phyloP scores from a whole-genome alignment of 2,797 vertebrate genomes.

The Crax fasciolata region DNA sequence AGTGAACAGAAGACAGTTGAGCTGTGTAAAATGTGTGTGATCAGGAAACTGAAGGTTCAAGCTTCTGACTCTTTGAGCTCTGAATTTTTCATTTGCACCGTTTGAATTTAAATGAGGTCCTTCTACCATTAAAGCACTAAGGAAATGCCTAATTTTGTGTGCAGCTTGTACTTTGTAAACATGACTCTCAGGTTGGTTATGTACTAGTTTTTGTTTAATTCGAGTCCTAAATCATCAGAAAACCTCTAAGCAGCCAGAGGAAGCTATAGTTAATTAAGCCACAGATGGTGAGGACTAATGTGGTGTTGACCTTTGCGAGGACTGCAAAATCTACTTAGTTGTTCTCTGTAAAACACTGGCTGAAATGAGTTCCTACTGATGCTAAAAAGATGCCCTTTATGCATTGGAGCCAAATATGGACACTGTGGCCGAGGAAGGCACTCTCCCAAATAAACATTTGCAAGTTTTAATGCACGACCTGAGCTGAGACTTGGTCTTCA shows the following conservation, averaged over 20 bases:
- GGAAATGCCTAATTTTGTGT: not conserved
- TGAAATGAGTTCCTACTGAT: conserved; percentile 66
- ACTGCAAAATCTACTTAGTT: conserved; percentile 75
- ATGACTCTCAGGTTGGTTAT: conserved; percentile 34
- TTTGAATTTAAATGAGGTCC: not conserved
- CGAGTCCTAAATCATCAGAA: conserved; percentile 71
- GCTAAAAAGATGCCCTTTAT: conserved; percentile 13
- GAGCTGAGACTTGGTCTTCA: not conserved
- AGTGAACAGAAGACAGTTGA: not conserved
- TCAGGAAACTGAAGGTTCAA: not conserved
- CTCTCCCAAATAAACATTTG: not conserved
- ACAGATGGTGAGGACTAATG: conserved; percentile 79
- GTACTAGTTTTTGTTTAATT: conserved; percentile 64
- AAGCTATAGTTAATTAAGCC: conserved; percentile 76
- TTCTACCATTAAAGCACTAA: not conserved
- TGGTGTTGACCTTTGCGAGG: conserved; percentile 69
- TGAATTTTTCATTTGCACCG: not conserved
- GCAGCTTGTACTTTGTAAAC: not conserved
- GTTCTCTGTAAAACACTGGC: conserved; percentile 57
- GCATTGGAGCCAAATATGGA: not conserved
- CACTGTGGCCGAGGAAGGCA: not conserved
- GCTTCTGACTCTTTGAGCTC: not conserved
- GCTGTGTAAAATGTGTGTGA: not conserved
- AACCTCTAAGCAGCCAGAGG: conserved; percentile 73
- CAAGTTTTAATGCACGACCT: not conserved